Evolutionary conservation across 2,797 vertebrate species (phyloP), one percentile per base, ranked within the genome.

Genomic region (Phoeniculus purpureus): DNA sequence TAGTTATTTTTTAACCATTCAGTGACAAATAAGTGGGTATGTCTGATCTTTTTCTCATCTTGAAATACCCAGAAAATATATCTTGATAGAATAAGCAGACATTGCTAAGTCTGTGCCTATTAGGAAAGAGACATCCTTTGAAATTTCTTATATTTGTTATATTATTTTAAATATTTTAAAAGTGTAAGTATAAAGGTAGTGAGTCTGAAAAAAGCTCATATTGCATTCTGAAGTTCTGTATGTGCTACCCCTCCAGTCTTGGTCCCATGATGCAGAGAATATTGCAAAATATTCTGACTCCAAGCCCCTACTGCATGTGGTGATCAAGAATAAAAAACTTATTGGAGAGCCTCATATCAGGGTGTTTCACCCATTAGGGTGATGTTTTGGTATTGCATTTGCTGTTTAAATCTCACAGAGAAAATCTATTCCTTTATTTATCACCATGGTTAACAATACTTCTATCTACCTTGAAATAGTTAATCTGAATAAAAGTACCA

Each of bases 361-460:
- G 4, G 4, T 70, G 6, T 4, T 1, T 68, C 6, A 3, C 58
- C 16, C 10, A 27, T 3, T 48, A 12, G 14, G 6, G n/a, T 62
- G 20, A 32, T 20, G 2, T 21, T 25, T 81, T 56, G 8, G 14
- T 13, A 14, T 79, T 45, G 4, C 0, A 2, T 56, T 78, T 78
- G 5, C 15, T 60, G 19, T 52, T 76, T 55, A 88, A 62, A 70
- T 62, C 9, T 55, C 81, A 29, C 15, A 11, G 29, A 84, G 20
- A 72, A 79, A 45, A 14, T 47, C 0, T 27, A 40, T 9, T 51
- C 8, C 4, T 76, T 73, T n/a, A 48, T 14, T 37, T 51, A 32
- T 51, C 20, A 34, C 3, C 4, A 15, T 3, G 29, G 2, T 16
- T 67, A 71, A 19, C 15, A 74, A 5, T 34, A 67, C 4, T 51